Evolutionary conservation across 2,797 vertebrate genomes (phyloP).

Genomic region (Eidolon dupreanum): DNA sequence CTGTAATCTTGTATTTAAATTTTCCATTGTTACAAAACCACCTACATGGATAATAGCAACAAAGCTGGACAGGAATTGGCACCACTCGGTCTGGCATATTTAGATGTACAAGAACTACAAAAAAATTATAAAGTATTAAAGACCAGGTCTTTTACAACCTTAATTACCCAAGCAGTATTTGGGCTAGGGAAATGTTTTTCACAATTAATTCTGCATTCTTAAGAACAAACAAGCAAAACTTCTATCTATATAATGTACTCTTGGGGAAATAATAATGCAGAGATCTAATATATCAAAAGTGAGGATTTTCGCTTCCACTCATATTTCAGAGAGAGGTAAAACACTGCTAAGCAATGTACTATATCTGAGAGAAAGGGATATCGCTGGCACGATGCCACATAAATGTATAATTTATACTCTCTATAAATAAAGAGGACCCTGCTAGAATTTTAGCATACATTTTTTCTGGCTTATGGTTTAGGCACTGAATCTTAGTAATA

Average conservation of each 20-base stretch:
- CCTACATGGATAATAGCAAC: background rate
- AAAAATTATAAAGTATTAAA: constrained; percentile 9
- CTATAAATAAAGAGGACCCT: background rate
- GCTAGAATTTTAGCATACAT: background rate
- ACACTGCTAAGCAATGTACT: background rate
- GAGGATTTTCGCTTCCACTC: background rate
- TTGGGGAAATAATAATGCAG: background rate
- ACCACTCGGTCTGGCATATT: background rate
- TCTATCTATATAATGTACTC: background rate
- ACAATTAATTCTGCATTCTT: background rate
- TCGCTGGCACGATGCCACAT: background rate
- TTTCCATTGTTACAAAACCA: constrained; percentile 51
- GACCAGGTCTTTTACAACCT: background rate
- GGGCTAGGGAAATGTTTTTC: background rate
- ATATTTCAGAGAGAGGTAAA: background rate
- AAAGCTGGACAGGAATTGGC: background rate
- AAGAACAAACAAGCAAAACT: constrained; percentile 28
- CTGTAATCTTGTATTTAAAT: background rate
- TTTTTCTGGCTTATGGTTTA: background rate
- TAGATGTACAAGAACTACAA: background rate
- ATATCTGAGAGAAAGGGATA: background rate
- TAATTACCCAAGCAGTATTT: background rate
- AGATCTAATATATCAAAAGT: background rate
- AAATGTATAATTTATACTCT: background rate
- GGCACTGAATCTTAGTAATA: background rate